A percentile compares a stretch with the other conserved stretches of the same genome.
phyloP scores from a whole-genome alignment of 2,888 invertebrate genomes.

The Blastobasis lacticolella region DNA sequence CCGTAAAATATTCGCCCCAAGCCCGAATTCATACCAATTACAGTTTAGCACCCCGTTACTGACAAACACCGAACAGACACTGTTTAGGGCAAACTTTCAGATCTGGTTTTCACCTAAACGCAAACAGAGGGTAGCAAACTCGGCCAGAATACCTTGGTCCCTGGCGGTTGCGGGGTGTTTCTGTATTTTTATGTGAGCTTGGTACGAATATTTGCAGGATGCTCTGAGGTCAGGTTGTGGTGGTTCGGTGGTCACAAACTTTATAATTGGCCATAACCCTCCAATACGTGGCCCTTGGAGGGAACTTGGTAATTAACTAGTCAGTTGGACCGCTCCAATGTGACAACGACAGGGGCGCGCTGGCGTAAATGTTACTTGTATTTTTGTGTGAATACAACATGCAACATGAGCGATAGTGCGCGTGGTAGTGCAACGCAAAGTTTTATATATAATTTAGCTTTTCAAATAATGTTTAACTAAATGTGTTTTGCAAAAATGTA shows the following conservation, averaged over 20 bases:
- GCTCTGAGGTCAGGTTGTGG: slow-evolving; percentile 20
- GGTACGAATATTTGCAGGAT: background rate
- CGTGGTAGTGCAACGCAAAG: too few relatives aligned
- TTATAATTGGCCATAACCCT: slow-evolving; percentile 67
- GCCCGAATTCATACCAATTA: slow-evolving; percentile 10
- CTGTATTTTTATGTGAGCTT: background rate
- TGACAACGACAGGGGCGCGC: slow-evolving; percentile 2
- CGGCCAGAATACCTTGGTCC: slow-evolving; percentile 26
- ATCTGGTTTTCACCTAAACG: slow-evolving; percentile 54
- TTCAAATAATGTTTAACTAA: too few relatives aligned
- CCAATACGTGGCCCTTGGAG: slow-evolving; percentile 44
- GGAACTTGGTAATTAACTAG: slow-evolving; percentile 54
- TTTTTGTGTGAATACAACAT: too few relatives aligned
- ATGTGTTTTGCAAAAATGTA: too few relatives aligned
- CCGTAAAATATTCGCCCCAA: slow-evolving; percentile 16
- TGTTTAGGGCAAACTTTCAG: slow-evolving; percentile 56
- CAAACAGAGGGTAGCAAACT: slow-evolving; percentile 39
- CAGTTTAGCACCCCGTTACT: slow-evolving; percentile 33
- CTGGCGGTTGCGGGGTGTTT: slow-evolving; percentile 15
- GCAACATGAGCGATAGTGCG: too few relatives aligned
- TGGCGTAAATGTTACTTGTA: too few relatives aligned
- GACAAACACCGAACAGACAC: slow-evolving; percentile 33
- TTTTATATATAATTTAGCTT: too few relatives aligned
- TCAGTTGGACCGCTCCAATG: slow-evolving; percentile 12
- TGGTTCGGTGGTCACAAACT: slow-evolving; percentile 47